phyloP scores from a whole-genome alignment of 2,888 invertebrate species.

The Acrocyrtus sp. region DNA sequence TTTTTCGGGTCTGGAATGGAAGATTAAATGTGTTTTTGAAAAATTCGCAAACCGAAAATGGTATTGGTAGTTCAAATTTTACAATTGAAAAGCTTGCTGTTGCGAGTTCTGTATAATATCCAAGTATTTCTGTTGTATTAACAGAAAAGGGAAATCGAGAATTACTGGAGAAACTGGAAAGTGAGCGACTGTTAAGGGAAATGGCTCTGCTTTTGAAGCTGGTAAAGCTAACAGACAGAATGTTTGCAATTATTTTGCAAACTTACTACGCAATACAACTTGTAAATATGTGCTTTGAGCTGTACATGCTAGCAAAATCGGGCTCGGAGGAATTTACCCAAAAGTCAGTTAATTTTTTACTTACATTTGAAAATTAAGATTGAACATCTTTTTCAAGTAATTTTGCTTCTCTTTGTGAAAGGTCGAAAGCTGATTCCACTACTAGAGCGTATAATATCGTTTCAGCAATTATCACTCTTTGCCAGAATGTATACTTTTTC shows the following conservation, averaged over 20 bases:
- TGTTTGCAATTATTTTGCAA: slow-evolving; percentile 58
- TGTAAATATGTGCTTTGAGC: slow-evolving; percentile 62
- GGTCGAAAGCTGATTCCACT: too few relatives aligned
- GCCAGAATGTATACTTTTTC: slow-evolving; percentile 61
- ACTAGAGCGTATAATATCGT: slow-evolving; percentile 37
- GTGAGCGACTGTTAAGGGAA: slow-evolving; percentile 49
- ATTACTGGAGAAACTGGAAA: slow-evolving; percentile 18
- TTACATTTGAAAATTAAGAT: not conserved
- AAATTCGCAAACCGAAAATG: too few relatives aligned
- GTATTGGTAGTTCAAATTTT: too few relatives aligned
- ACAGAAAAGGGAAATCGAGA: not conserved
- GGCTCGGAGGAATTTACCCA: slow-evolving; percentile 23
- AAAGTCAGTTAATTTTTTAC: slow-evolving; percentile 5
- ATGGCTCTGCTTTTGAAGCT: slow-evolving; percentile 44
- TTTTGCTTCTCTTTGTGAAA: too few relatives aligned
- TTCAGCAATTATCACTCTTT: slow-evolving; percentile 46
- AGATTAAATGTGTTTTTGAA: slow-evolving; percentile 41
- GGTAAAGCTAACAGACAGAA: slow-evolving; percentile 53
- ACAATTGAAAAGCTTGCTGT: too few relatives aligned
- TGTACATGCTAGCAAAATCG: slow-evolving; percentile 59
- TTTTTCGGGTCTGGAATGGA: slow-evolving; percentile 56
- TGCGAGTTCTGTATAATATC: too few relatives aligned
- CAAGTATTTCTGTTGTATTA: too few relatives aligned
- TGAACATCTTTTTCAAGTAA: too few relatives aligned
- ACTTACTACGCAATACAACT: slow-evolving; percentile 61